Percentiles rank a stretch among this genome's conserved stretches.
phyloP scores from a whole-genome alignment of 2,888 invertebrate species.

The Tetragonula carbonaria region DNA sequence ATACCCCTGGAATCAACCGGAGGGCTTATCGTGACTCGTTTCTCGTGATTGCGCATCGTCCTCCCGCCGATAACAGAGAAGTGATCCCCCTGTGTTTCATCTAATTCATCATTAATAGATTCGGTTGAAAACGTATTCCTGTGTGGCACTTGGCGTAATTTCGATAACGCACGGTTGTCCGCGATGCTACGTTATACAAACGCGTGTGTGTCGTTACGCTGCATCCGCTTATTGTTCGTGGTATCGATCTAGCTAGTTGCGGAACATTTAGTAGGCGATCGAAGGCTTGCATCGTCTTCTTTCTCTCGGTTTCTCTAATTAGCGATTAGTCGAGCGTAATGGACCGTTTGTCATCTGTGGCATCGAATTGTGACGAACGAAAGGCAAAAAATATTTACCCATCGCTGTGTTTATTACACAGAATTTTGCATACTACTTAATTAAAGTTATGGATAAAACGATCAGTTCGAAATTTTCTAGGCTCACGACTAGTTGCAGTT shows the following conservation, averaged over 20 bases:
- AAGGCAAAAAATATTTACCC: too few relatives aligned
- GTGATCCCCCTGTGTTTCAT: not conserved
- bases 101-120: conserved; percentile 18
- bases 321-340: conserved; percentile 6
- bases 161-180: not conserved
- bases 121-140: not conserved
- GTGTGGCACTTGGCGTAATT: conserved; percentile 14
- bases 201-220: conserved; percentile 30
- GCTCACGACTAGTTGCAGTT: too few relatives aligned
- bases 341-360: not conserved
- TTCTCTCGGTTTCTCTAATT: conserved; percentile 45
- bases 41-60: not conserved
- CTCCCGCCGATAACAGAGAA: not conserved
- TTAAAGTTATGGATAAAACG: too few relatives aligned
- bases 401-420: too few relatives aligned
- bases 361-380: not conserved
- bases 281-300: conserved; percentile 3
- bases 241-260: conserved; percentile 45
- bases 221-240: conserved; percentile 13
- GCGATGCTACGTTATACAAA: conserved; percentile 20
- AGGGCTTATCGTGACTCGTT: conserved; percentile 13
- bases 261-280: conserved; percentile 41
- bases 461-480: too few relatives aligned
- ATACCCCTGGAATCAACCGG: not conserved
- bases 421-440: too few relatives aligned